phyloP scores from a whole-genome alignment of 2,113 vertebrate genomes.

The Orthonyx spaldingii region DNA sequence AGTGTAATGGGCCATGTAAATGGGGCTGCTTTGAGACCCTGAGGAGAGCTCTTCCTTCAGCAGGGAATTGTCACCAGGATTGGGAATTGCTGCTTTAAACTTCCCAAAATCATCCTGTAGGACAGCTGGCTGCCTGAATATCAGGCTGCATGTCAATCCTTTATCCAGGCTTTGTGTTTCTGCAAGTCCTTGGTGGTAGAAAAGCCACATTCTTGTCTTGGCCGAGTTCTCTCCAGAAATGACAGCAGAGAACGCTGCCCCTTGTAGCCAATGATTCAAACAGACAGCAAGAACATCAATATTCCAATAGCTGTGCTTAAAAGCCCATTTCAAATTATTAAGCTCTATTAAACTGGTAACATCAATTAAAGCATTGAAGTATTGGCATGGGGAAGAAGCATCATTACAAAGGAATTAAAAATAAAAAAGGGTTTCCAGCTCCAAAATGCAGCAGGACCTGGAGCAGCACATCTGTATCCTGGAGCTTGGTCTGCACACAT shows the following conservation, averaged over 20 bases:
- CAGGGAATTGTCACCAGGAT: background rate
- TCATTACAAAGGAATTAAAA: background rate
- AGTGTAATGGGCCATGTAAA: background rate
- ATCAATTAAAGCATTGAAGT: background rate
- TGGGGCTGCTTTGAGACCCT: background rate
- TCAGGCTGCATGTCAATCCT: background rate
- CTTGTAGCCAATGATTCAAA: background rate
- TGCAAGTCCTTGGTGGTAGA: background rate
- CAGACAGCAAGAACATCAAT: background rate
- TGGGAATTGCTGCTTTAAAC: background rate
- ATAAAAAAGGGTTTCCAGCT: background rate
- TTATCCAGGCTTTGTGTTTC: background rate
- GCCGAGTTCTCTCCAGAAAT: background rate
- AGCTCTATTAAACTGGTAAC: background rate
- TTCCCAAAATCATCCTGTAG: background rate
- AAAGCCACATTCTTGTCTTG: background rate
- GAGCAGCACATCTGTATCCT: background rate
- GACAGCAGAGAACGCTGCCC: background rate
- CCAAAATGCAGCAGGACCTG: background rate
- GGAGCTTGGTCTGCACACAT: background rate
- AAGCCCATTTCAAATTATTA: constrained; percentile 1
- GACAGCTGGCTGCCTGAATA: background rate
- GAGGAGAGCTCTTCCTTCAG: background rate
- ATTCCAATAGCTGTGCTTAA: constrained; percentile 19
- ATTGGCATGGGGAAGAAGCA: background rate